Evolutionary conservation across 2,797 vertebrate genomes (phyloP).

Genomic region (Schizopygopsis malacanthus): DNA sequence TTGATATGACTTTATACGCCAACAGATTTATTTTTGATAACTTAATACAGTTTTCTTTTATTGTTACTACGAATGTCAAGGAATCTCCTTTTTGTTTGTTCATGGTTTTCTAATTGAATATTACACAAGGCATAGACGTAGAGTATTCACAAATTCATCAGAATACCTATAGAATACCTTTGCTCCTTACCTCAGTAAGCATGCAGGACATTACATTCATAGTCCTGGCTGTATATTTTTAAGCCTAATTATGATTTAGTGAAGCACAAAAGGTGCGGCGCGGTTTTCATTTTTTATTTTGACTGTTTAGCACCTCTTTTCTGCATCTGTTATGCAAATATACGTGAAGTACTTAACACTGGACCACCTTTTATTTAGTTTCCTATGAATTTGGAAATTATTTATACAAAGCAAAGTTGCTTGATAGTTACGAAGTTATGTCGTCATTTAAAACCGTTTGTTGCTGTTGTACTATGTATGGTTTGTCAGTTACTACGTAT

Average conservation of each 20-base stretch:
- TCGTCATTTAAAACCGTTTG: background rate
- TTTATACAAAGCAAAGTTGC: background rate
- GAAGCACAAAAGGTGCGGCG: background rate
- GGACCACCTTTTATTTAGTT: background rate
- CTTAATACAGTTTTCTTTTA: constrained; percentile 14
- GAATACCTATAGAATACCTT: background rate
- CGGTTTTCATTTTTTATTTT: background rate
- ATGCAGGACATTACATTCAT: background rate
- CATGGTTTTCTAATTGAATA: background rate
- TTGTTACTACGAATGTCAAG: background rate
- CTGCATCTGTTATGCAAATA: background rate
- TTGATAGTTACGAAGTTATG: background rate
- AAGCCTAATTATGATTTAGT: constrained; percentile 15
- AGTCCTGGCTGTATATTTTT: constrained; percentile 19
- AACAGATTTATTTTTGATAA: constrained; percentile 46
- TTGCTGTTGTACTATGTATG: background rate
- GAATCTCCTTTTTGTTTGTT: constrained; percentile 5
- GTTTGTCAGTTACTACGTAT: background rate
- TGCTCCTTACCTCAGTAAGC: constrained; percentile 14
- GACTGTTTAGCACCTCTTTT: background rate
- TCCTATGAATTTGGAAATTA: background rate
- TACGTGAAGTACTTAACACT: constrained; percentile 32
- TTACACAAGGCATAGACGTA: background rate
- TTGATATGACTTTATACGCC: constrained; percentile 41
- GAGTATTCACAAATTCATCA: background rate